Conservation (phyloP, 2,113 vertebrate genomes). For the Oreochromis spilurus region DNA sequence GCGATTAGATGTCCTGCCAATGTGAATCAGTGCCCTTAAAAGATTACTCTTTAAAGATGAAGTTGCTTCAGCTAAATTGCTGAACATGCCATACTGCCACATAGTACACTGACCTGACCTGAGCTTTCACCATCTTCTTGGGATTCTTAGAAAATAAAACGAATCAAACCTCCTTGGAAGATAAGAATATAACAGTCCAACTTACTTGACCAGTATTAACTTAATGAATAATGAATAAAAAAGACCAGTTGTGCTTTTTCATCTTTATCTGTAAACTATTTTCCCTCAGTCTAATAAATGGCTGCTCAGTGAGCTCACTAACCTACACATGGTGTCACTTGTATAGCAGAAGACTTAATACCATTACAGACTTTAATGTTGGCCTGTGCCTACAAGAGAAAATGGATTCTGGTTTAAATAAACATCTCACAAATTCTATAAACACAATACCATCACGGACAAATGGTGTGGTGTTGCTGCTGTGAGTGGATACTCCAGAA, state of each 20-base stretch:
- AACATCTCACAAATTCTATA: neutral
- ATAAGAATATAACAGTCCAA: neutral
- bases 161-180: neutral
- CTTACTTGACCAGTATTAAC: neutral
- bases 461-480: neutral
- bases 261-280: neutral
- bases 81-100: neutral
- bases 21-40: neutral
- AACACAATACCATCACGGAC: neutral
- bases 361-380: constrained; percentile 15
- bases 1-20: neutral
- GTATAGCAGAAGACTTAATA: constrained; percentile 29
- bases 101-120: neutral
- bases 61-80: neutral
- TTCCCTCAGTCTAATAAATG: constrained; percentile 6
- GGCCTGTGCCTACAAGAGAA: neutral
- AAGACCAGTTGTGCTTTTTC: neutral
- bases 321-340: neutral
- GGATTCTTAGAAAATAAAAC: neutral
- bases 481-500: neutral
- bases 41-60: neutral
- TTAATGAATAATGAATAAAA: neutral
- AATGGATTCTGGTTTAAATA: neutral
- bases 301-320: neutral
- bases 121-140: neutral